These are phyloP conservation scores for Epinephelus malabaricus DNA, from an alignment of 2,797 vertebrate genomes.

Conservation along the genomic window DNA sequence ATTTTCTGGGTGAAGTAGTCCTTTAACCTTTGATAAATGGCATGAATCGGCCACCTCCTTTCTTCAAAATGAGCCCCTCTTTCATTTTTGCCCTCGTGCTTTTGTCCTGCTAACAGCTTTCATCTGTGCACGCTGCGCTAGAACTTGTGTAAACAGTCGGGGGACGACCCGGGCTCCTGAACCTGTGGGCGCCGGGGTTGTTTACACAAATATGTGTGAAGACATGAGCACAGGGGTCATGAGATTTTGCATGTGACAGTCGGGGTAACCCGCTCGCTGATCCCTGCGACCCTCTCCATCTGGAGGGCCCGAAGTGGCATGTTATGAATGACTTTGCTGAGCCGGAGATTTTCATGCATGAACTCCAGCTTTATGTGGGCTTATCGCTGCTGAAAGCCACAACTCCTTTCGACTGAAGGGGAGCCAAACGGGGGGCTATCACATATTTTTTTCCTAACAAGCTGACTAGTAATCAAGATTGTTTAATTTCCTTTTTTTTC, in stretches of 20 bases:
- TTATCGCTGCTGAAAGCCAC: slow-evolving; percentile 59
- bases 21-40: neutral
- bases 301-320: slow-evolving; percentile 41
- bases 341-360: slow-evolving; percentile 73
- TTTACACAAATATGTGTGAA: slow-evolving; percentile 20
- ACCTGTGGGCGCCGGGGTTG: neutral
- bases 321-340: slow-evolving; percentile 75
- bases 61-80: neutral
- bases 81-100: neutral
- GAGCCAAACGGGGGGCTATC: slow-evolving; percentile 17
- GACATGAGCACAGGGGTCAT: slow-evolving; percentile 28
- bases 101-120: slow-evolving; percentile 18
- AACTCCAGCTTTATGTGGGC: slow-evolving; percentile 63
- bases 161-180: neutral
- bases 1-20: neutral
- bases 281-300: slow-evolving; percentile 44
- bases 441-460: slow-evolving; percentile 20
- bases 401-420: slow-evolving; percentile 33
- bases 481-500: neutral
- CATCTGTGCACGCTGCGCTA: slow-evolving; percentile 7
- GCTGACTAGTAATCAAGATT: neutral
- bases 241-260: slow-evolving; percentile 47
- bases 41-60: neutral
- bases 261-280: slow-evolving; percentile 5
- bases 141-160: slow-evolving; percentile 25